Conservation (phyloP, 2,113 vertebrate species). For the Pseudolaguvia tuberculata region DNA sequence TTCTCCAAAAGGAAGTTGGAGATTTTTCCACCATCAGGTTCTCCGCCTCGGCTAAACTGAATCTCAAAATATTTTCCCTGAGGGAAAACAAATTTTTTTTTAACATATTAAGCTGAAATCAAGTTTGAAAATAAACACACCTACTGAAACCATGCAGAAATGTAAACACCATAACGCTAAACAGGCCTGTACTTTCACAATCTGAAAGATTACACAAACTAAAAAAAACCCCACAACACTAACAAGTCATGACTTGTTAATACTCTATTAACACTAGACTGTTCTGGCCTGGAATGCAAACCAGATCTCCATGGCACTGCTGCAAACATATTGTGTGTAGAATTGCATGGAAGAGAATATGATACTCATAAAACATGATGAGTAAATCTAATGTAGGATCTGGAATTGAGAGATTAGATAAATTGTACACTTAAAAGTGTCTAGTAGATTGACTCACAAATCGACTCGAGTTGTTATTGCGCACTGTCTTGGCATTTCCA, state of each 20-base stretch:
- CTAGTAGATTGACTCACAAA: conserved; percentile 76
- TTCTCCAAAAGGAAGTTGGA: conserved; percentile 81
- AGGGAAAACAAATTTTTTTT: not conserved
- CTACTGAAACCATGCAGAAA: not conserved
- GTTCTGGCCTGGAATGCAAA: conserved; percentile 20
- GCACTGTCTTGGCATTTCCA: conserved; percentile 89
- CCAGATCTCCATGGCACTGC: not conserved
- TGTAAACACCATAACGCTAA: not conserved
- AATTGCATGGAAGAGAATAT: not conserved
- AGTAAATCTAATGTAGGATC: not conserved
- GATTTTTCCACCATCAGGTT: conserved; percentile 78
- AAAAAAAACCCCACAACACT: not conserved
- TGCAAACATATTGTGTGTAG: not conserved
- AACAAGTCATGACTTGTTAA: conserved; percentile 36
- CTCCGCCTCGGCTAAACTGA: conserved; percentile 78
- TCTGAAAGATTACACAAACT: conserved; percentile 2
- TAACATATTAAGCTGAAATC: not conserved
- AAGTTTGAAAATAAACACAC: not conserved
- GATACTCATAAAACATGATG: not conserved
- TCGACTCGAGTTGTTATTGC: conserved; percentile 96
- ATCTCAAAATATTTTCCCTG: conserved; percentile 85
- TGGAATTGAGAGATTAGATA: not conserved
- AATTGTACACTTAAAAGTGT: not conserved
- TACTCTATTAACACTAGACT: conserved; percentile 27
- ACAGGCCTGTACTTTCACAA: conserved; percentile 16